Evolutionary conservation across 2,888 invertebrate genomes (phyloP), one percentile per base, ranked within the genome.

Genomic region (Parelbella ahira): DNA sequence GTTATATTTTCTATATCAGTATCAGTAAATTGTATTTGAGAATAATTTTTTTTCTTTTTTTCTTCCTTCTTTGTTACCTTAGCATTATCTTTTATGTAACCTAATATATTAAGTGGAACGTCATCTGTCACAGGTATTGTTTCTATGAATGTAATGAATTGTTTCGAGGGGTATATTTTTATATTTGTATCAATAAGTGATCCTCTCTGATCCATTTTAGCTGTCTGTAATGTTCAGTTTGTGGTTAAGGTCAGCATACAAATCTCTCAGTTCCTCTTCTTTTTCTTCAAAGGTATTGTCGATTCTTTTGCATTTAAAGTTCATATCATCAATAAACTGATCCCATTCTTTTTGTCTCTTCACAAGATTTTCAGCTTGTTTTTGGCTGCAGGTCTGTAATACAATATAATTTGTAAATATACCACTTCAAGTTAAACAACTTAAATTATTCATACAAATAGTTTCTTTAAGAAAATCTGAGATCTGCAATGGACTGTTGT

Each of bases 211-310:
- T 89, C 86, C 86, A 87, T 81, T 69, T 74, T 61, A 76, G 52
- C 71, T 80, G 69, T 78, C 78, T 49, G 76, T 73, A 47, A 92
- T 91, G 57, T 91, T 90, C 2, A 94, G 68, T 67, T 94, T 94
- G 49, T 90, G 90, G 65, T 94, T 93, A 36, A 95, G 81, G 61
- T 94, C 93, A 43, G 90, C 84, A 70, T 95, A 96, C 58, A 93
- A 90, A 51, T 93, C 91, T 51, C 89, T 82, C 2, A 95, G 78
- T 77, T 94, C 93, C 63, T 91, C 91, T 78, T 95, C 93, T 74
- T 94, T 94, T 61, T 92, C 91, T 65, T 92, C 91, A 82, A 94
- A 94, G 23, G 92, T 91, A 67, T 91, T 90, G 62, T 95, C 94
- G 53, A 95, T 92, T 68, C 92, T 90, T 53, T 90, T 86, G 71